Evolutionary conservation across 2,888 invertebrate species (phyloP).

Genomic region (Drosophila borealis): DNA sequence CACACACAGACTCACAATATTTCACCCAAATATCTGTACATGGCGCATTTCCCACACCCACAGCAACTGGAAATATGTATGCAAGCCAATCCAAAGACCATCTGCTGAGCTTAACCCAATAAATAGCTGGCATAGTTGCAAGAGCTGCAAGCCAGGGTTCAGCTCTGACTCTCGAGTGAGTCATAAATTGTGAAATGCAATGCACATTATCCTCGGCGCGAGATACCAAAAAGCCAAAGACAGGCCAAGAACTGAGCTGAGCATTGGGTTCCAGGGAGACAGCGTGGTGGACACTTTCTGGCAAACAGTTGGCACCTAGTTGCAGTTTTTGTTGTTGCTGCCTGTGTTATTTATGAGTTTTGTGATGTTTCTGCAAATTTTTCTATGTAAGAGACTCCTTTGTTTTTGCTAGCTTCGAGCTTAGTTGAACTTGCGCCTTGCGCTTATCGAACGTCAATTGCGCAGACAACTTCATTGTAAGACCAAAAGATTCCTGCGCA

Average conservation of each 20-base stretch:
- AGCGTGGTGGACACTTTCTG: conserved; percentile 73
- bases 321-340: conserved; percentile 36
- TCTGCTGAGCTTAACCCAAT: conserved; percentile 70
- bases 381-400: conserved; percentile 70
- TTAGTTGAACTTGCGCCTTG: conserved; percentile 53
- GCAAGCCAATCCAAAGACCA: conserved; percentile 44
- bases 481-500: conserved; percentile 65
- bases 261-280: conserved; percentile 16
- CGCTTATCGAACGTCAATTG: conserved; percentile 75
- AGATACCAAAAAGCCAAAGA: conserved; percentile 57
- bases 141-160: conserved; percentile 22
- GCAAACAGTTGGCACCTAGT: conserved; percentile 47
- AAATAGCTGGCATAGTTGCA: conserved; percentile 66
- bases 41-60: conserved; percentile 43
- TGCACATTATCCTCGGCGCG: conserved; percentile 68
- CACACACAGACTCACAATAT: conserved; percentile 3
- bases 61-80: conserved; percentile 24
- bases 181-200: conserved; percentile 74
- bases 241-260: conserved; percentile 9
- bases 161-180: conserved; percentile 51
- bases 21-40: conserved; percentile 15
- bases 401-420: conserved; percentile 34
- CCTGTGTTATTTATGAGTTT: conserved; percentile 79
- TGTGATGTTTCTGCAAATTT: conserved; percentile 82
- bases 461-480: conserved; percentile 79